Conservation (phyloP, 2,113 vertebrate species). For the Taxidea taxus region DNA sequence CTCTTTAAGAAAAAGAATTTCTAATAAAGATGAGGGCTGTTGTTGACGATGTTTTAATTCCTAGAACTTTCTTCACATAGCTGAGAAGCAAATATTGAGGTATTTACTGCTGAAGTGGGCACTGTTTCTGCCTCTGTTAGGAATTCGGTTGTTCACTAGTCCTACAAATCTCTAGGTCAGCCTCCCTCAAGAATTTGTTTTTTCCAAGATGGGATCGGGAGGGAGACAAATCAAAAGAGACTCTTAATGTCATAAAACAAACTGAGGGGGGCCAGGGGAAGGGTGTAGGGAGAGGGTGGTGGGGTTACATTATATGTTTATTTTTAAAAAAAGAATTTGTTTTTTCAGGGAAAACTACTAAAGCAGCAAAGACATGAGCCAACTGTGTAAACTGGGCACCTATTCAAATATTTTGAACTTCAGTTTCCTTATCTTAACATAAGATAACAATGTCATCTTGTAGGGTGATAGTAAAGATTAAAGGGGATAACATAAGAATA, state of each 20-base stretch:
- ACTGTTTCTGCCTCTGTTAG: background rate
- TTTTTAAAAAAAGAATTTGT: background rate
- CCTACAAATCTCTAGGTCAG: background rate
- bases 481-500: background rate
- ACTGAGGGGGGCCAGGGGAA: no score
- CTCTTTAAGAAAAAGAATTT: background rate
- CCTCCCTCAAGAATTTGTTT: background rate
- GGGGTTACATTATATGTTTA: no score
- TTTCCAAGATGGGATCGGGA: no score
- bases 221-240: no score
- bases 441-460: background rate
- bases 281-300: no score
- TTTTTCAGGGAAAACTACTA: background rate
- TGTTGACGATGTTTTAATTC: background rate
- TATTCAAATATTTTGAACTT: background rate
- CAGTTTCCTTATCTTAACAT: background rate
- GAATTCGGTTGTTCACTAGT: background rate
- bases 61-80: background rate
- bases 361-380: background rate
- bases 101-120: background rate
- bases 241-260: no score
- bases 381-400: background rate
- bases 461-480: background rate
- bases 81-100: background rate
- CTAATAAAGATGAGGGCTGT: background rate